Base-by-base conservation (phyloP, 2,113 vertebrate genomes). In the Arothron firmamentum region DNA sequence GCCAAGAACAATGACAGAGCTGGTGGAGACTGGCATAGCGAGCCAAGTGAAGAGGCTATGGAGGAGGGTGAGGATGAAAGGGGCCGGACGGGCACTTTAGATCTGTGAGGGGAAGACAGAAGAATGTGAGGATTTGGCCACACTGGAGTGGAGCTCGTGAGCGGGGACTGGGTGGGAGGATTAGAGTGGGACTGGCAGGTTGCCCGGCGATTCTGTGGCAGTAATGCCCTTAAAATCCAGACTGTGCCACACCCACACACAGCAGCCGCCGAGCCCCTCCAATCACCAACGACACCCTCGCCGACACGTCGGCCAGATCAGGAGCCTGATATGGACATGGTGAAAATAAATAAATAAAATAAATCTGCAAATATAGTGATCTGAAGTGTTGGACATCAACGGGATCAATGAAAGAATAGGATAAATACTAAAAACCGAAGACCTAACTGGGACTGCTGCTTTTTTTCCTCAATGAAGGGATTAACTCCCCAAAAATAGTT, bases 151-250 rank as follows among this genome's bases (percentile, higher is more conserved):
- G 45, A 64, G 84, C 83, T 84, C 70, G 64, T 89, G 88, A 87
- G 83, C 66, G 68, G 68, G 70, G 79, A 77, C 70, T 45, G 74
- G 78, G 79, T 70, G 65, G 73, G 65, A 72, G 83, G 83, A 86
- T 85, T 85, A 84, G 67, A 74, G 56, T 62, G 67, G 78, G 68
- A 70, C 70, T 83, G 86, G 80, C 85, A 56, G 65, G 62, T 55
- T 72, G 79, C 87, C 85, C 72, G 56, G 74, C 72, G 74, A 68
- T 77, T 86, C 84, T 87, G 79, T 82, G 80, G 80, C 80, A 69
- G 70, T 77, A 83, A 87, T 85, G 75, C 81, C 79, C 79, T 84
- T 84, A 85, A 88, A 88, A 74, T 81, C 74, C 74, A 86, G 75
- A 81, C 86, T 65, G 68, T 71, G 75, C 77, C 82, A 83, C 82